These are phyloP conservation scores for Sceloporus undulatus DNA, from an alignment of 2,113 vertebrate species.

Conservation along the genomic window DNA sequence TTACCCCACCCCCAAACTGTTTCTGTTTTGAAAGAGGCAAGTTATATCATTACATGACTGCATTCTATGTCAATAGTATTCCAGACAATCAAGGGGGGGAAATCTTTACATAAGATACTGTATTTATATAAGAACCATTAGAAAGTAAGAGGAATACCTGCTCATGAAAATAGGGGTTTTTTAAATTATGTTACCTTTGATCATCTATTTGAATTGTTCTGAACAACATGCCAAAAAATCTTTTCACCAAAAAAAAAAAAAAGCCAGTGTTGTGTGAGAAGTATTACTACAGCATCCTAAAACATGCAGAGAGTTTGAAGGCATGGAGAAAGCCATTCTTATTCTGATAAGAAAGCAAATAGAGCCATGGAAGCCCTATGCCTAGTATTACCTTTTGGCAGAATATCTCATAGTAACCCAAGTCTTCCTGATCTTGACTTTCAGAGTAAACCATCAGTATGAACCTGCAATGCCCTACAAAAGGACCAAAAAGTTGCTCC, in stretches of 20 bases:
- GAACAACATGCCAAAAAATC: neutral
- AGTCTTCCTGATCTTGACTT: neutral
- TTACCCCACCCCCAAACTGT: neutral
- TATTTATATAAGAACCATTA: slow-evolving; percentile 1
- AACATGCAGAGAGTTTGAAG: too few species aligned
- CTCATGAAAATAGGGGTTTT: neutral
- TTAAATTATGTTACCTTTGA: neutral
- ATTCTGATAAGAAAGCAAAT: too few species aligned
- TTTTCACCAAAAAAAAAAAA: too few species aligned
- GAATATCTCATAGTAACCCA: neutral
- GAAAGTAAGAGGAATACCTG: too few species aligned
- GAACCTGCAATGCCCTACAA: neutral
- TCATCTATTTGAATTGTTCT: neutral
- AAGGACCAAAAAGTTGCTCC: neutral
- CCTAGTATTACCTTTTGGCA: neutral
- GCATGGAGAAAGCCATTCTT: too few species aligned
- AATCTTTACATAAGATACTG: neutral
- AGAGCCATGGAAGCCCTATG: too few species aligned
- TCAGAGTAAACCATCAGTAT: neutral
- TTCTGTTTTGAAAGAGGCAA: neutral
- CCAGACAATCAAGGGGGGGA: neutral
- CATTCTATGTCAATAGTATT: neutral
- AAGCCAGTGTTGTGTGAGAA: too few species aligned
- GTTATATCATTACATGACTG: neutral
- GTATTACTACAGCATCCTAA: too few species aligned